Conservation (phyloP, 2,797 vertebrate genomes). For the Anas georgica region DNA sequence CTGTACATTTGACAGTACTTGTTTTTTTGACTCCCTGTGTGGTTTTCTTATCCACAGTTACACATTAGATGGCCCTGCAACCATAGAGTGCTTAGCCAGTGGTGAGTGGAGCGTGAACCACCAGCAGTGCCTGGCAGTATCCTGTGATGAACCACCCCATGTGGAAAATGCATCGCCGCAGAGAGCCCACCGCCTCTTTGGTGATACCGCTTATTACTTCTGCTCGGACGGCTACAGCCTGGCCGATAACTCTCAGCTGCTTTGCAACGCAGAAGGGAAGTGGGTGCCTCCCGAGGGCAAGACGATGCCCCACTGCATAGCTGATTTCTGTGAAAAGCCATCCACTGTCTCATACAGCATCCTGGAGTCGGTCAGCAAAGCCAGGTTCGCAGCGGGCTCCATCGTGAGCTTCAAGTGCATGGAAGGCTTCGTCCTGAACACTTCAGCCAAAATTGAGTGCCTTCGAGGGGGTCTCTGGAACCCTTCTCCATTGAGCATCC, state of each 20-base stretch:
- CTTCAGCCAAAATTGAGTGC: conserved; percentile 89
- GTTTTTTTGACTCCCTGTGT: conserved; percentile 15
- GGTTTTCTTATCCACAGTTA: conserved; percentile 79
- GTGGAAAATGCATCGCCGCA: conserved; percentile 92
- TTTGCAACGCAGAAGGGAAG: conserved; percentile 90
- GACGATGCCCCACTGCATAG: conserved; percentile 87
- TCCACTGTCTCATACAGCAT: conserved; percentile 86
- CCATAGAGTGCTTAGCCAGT: conserved; percentile 85
- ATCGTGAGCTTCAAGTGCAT: conserved; percentile 94
- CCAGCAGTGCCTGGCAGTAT: conserved; percentile 92
- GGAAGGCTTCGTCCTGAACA: conserved; percentile 94
- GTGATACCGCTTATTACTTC: conserved; percentile 93
- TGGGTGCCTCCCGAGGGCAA: conserved; percentile 89
- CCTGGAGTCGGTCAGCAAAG: conserved; percentile 90
- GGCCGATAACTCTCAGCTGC: conserved; percentile 89
- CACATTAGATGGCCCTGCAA: conserved; percentile 88
- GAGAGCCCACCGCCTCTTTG: conserved; percentile 90
- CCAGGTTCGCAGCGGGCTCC: conserved; percentile 88
- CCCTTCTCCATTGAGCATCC: conserved; percentile 86
- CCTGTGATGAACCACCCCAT: conserved; percentile 91
- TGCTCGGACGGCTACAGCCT: conserved; percentile 92
- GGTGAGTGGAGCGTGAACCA: conserved; percentile 88
- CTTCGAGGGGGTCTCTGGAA: conserved; percentile 90
- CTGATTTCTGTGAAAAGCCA: conserved; percentile 94
- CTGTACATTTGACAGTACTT: neutral